Conservation (phyloP, 2,888 invertebrate species). For the Apotomis capreana region DNA sequence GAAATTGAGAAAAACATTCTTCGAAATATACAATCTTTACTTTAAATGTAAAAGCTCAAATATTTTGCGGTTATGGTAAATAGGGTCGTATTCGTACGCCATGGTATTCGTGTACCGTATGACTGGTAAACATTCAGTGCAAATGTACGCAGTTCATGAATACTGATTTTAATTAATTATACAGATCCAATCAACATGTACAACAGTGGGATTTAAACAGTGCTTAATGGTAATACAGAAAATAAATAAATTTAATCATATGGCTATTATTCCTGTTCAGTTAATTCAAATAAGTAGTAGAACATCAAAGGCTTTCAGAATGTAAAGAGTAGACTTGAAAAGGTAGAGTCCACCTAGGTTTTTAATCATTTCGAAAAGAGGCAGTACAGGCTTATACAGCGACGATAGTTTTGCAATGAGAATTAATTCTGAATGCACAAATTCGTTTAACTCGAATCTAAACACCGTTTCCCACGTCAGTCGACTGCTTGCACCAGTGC, state of each 20-base stretch:
- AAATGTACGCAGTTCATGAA: constrained; percentile 42
- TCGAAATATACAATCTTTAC: neutral
- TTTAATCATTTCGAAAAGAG: too few species aligned
- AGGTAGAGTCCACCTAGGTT: too few species aligned
- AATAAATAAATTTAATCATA: too few species aligned
- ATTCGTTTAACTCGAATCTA: constrained; percentile 23
- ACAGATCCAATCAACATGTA: constrained; percentile 54
- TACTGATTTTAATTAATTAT: constrained; percentile 55
- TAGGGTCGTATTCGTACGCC: constrained; percentile 17
- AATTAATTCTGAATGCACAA: too few species aligned
- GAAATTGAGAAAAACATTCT: neutral
- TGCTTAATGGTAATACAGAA: neutral
- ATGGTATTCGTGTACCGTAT: constrained; percentile 31
- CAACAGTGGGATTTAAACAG: constrained; percentile 46
- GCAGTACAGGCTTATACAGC: too few species aligned
- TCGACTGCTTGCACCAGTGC: constrained; percentile 3
- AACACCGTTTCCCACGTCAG: constrained; percentile 41
- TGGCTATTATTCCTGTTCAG: too few species aligned
- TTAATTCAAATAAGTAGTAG: too few species aligned
- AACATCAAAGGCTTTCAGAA: too few species aligned
- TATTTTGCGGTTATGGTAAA: constrained; percentile 20
- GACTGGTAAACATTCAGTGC: constrained; percentile 41
- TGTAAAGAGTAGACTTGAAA: too few species aligned
- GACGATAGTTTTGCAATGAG: too few species aligned
- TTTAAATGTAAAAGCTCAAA: constrained; percentile 17